Evolutionary conservation across 2,113 vertebrate species (phyloP), one percentile per base, ranked within the genome.

Genomic region (Nycticorax nycticorax): DNA sequence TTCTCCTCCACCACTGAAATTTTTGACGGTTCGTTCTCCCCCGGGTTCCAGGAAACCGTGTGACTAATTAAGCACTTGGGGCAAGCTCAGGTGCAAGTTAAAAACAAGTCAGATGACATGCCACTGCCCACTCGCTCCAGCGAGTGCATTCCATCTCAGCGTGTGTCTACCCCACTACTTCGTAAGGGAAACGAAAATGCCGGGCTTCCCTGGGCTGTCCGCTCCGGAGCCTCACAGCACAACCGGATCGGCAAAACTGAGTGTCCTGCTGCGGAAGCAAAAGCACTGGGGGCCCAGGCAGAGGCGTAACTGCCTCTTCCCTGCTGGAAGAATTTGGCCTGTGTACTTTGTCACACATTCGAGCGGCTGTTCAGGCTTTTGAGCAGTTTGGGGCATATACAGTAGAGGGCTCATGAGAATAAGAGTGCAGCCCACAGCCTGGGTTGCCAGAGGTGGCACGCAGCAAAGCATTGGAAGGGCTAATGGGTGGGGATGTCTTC

Each of bases 231-330:
- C 71, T 75, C 35, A 27, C 13, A 24, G 73, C 47, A 67, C 48
- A 71, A 47, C 32, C 0, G 1, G 17, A 12, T 6, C 0, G 0
- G 57, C 74, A 88, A 66, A 93, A 68, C 20, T 0, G 1, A 67
- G 20, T 64, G 35, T 85, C 10, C 50, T 50, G 35, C 48, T 59
- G 22, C 1, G 0, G 48, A 50, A 81, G 43, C 20, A 85, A 41
- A 89, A 86, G 23, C 0, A 0, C 7, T 0, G 0, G 18, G 11
- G 14, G 12, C 22, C 35, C 5, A 15, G 39, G 30, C 32, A 57
- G 43, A 88, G 67, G 50, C 0, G 1, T 32, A 48, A 48, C 16
- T 1, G 0, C 16, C 32, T 77, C 28, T 78, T 59, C 23, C n/a
- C 8, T 71, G 3, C 26, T 45, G 21, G 71, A 78, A 85, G 19